Base-by-base conservation (phyloP, 2,797 vertebrate genomes). In the Picus viridis region DNA sequence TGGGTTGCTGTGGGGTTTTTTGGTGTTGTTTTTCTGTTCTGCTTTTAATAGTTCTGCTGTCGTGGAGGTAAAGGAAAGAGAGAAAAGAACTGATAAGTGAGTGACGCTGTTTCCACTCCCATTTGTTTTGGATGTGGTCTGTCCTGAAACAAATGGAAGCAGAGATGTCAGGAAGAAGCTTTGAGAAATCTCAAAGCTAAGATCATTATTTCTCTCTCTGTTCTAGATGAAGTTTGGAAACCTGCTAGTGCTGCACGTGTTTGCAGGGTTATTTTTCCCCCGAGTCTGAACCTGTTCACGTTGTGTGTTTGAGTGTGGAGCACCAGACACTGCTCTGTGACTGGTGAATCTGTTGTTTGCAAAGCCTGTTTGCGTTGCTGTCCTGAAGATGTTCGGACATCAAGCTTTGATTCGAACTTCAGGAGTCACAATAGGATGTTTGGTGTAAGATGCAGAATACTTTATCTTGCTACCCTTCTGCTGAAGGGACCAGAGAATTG, bases 111-210 rank as follows among this genome's bases (percentile, higher is more conserved):
- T 27, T 75, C 4, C 17, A 80, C 30, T 43, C 41, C 54, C 9
- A 3, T 88, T 93, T 86, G 70, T 51, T 88, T 86, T 72, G 49
- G 34, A 59, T 89, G 59, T 23, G 57, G 39, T 49, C 56, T 83
- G 26, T 47, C 75, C 51, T 81, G 86, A 89, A 91, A 73, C 47
- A 92, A 91, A 72, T 75, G 47, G 86, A 32, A 89, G n/a, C 30
- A 29, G 3, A 4, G 34, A 4, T 80, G 58, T 62, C 47, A 62
- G 75, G 67, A 88, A 51, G 30, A 20, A 32, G 11, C 47, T 78
- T 75, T 71, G 57, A 61, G 59, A 83, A 65, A 59, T 75, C 51
- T 86, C 22, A 30, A 47, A 63, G 16, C 19, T 36, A 68, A 91
- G 51, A 41, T n/a, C 9, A 36, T 43, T 34, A 12, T 81, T 83